Conservation (phyloP, 1,140 invertebrate species). For the Penaeus chinensis region DNA sequence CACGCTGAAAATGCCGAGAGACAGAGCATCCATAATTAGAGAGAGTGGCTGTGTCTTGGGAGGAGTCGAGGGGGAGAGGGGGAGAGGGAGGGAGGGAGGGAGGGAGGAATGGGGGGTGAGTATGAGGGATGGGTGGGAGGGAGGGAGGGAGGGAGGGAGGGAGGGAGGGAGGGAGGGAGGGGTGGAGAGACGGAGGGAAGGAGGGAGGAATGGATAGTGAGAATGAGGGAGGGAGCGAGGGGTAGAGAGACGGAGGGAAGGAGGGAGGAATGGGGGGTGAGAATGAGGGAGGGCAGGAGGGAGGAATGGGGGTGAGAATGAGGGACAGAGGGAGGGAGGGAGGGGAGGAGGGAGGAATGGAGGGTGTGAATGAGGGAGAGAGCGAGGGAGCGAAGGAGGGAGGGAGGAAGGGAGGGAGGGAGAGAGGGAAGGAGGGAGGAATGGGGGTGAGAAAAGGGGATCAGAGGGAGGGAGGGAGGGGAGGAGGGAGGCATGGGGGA, state of each 20-base stretch:
- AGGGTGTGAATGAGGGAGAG: no score
- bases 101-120: neutral
- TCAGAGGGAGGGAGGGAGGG: neutral
- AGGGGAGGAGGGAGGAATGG: neutral
- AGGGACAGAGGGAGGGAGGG: neutral
- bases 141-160: neutral
- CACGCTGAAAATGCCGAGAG: conserved; percentile 20
- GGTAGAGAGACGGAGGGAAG: no score
- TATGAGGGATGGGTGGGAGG: no score
- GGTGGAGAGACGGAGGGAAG: neutral
- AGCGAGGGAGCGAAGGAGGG: neutral
- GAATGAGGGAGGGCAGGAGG: no score
- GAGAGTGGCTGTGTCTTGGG: neutral
- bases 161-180: neutral
- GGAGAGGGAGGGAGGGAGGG: neutral
- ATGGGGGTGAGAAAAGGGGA: no score
- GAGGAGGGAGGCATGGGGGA: no score
- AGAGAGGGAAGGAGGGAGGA: neutral
- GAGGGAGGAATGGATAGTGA: no score
- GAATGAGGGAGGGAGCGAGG: no score
- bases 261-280: no score
- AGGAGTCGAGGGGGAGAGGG: neutral
- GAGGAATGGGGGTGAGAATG: neutral
- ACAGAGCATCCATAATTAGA: conserved; percentile 23
- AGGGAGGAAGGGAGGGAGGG: neutral